Evolutionary conservation across 2,888 invertebrate species (phyloP).

Genomic region (Torymus auratus): DNA sequence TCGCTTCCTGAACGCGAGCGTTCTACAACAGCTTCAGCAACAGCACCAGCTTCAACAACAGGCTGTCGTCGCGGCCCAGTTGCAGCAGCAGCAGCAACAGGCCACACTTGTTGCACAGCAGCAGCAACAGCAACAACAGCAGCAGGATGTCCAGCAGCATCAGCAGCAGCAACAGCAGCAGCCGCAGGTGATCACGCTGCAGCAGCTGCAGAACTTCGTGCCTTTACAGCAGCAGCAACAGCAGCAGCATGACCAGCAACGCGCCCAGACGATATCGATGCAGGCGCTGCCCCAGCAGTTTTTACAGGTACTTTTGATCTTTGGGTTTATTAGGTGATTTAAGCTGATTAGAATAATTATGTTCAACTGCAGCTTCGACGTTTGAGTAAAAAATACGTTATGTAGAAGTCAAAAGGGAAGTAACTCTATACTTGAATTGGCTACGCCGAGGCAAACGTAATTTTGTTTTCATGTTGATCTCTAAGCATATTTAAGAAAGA

Average conservation of each 20-base stretch:
- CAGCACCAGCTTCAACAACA: conserved; percentile 69
- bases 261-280: conserved; percentile 76
- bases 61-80: conserved; percentile 3
- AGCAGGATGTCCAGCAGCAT: conserved; percentile 76
- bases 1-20: conserved; percentile 72
- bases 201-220: conserved; percentile 77
- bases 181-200: conserved; percentile 77
- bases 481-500: too few relatives aligned
- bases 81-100: conserved; percentile 75
- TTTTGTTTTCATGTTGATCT: too few relatives aligned
- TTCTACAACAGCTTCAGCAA: conserved; percentile 73
- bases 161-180: conserved; percentile 73
- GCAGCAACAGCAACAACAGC: conserved; percentile 70
- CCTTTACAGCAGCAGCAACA: conserved; percentile 73
- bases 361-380: too few relatives aligned
- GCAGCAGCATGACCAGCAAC: conserved; percentile 73
- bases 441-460: too few relatives aligned
- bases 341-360: too few relatives aligned
- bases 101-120: conserved; percentile 65
- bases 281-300: conserved; percentile 79
- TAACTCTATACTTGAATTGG: too few relatives aligned
- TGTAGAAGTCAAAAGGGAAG: too few relatives aligned
- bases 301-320: conserved; percentile 74
- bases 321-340: too few relatives aligned
- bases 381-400: too few relatives aligned